Evolutionary conservation across 1,140 invertebrate genomes (phyloP).

Genomic region (Sinonovacula constricta): DNA sequence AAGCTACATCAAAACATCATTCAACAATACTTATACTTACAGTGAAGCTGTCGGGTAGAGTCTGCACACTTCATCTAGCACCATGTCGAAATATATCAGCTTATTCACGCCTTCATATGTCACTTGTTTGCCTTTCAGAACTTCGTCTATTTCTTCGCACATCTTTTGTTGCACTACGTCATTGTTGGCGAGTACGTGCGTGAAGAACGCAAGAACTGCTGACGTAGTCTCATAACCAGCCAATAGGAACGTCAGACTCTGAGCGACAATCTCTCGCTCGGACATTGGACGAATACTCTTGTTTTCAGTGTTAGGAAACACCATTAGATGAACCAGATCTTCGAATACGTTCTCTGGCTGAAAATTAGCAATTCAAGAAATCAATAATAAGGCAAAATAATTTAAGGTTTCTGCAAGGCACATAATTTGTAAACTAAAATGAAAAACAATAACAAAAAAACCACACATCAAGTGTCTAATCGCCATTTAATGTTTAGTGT

Average conservation of each 20-base stretch:
- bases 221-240: slow-evolving; percentile 80
- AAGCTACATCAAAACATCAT: background rate
- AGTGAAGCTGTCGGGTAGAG: slow-evolving; percentile 74
- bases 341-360: slow-evolving; percentile 59
- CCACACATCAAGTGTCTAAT: no score
- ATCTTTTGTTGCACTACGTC: slow-evolving; percentile 79
- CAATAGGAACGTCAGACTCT: slow-evolving; percentile 74
- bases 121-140: slow-evolving; percentile 61
- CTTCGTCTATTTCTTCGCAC: slow-evolving; percentile 74
- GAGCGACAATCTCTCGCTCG: slow-evolving; percentile 72
- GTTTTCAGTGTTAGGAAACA: slow-evolving; percentile 61
- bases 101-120: slow-evolving; percentile 68
- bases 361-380: no score
- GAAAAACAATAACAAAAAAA: no score
- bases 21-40: slow-evolving; percentile 59
- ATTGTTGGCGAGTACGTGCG: slow-evolving; percentile 78
- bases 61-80: slow-evolving; percentile 74
- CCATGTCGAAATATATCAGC: slow-evolving; percentile 73
- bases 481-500: no score
- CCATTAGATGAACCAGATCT: slow-evolving; percentile 73
- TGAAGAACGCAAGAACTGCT: slow-evolving; percentile 78
- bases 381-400: no score
- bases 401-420: no score
- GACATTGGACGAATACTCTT: slow-evolving; percentile 51
- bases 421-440: no score